Conservation (phyloP, 2,797 vertebrate genomes). For the Echiichthys vipera region DNA sequence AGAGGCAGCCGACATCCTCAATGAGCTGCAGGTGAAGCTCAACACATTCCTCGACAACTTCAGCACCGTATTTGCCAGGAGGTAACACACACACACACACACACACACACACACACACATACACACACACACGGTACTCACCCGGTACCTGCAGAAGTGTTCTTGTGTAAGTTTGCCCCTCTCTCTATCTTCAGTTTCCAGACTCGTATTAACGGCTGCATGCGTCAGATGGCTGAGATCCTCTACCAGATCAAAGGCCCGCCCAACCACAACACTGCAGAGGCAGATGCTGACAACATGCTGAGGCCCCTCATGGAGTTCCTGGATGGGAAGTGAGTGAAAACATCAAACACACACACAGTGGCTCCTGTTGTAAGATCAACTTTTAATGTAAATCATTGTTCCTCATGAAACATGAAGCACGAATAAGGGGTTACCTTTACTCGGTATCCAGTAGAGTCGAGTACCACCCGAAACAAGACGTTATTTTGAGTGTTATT, state of each 20-base stretch:
- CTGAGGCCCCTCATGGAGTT: constrained; percentile 97
- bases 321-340: constrained; percentile 94
- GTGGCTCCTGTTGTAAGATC: background rate
- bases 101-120: constrained; percentile 1
- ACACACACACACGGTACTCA: background rate
- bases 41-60: constrained; percentile 93
- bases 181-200: constrained; percentile 88
- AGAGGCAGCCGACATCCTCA: constrained; percentile 93
- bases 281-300: constrained; percentile 92
- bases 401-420: background rate
- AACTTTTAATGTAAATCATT: background rate
- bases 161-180: background rate
- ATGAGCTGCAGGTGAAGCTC: constrained; percentile 87
- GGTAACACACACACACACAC: constrained; percentile 80
- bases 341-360: background rate
- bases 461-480: background rate
- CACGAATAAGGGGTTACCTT: background rate
- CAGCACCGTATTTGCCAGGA: constrained; percentile 92
- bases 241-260: constrained; percentile 94
- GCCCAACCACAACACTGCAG: constrained; percentile 90
- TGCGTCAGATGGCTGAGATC: constrained; percentile 95
- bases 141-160: background rate
- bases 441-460: background rate
- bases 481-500: background rate
- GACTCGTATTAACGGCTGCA: constrained; percentile 89